Conservation (phyloP, 1,140 invertebrate species). For the Zaprionus ornatus region DNA sequence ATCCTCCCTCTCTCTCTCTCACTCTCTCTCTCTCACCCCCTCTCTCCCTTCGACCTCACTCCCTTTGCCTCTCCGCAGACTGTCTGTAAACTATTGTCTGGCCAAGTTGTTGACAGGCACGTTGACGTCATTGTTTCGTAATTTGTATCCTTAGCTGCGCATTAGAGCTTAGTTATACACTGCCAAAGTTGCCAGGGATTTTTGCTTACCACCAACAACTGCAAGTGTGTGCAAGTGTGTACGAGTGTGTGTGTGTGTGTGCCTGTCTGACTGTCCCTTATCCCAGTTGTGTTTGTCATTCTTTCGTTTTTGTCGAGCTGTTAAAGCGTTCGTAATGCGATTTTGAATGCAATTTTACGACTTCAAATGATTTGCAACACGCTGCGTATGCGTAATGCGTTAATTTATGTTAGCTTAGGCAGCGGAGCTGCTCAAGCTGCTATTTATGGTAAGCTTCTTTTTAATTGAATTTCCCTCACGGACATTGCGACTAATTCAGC, state of each 20-base stretch:
- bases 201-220: not conserved
- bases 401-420: conserved; percentile 17
- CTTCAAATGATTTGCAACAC: conserved; percentile 9
- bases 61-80: conserved; percentile 7
- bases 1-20: conserved; percentile 1
- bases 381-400: conserved; percentile 40
- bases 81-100: conserved; percentile 76
- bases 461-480: conserved; percentile 46
- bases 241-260: conserved; percentile 1
- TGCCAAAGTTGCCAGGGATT: conserved; percentile 23
- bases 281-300: conserved; percentile 4
- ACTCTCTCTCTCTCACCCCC: not conserved
- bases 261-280: not conserved
- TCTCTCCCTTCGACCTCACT: not conserved
- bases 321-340: conserved; percentile 46
- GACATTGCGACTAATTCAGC: conserved; percentile 50
- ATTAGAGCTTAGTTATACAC: conserved; percentile 74
- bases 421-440: not conserved
- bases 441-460: conserved; percentile 21
- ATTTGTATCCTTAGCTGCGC: conserved; percentile 80
- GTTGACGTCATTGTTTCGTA: conserved; percentile 81
- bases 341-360: conserved; percentile 26
- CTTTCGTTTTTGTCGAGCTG: conserved; percentile 16
- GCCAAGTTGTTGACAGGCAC: conserved; percentile 79
- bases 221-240: not conserved